Conservation (phyloP, 2,888 invertebrate genomes). For the Baccha elongata region DNA sequence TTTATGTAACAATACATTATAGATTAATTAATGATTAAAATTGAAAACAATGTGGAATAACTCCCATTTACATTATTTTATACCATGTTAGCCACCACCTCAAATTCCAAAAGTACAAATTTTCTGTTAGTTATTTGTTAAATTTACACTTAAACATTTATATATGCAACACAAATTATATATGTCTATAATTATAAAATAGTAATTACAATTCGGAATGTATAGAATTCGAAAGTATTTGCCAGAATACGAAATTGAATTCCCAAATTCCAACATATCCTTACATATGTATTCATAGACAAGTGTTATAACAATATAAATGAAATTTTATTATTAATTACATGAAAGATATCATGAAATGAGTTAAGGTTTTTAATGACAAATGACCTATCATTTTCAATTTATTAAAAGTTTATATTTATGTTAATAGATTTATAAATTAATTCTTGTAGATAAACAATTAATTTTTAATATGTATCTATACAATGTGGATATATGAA, state of each 20-base stretch:
- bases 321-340: constrained; percentile 46
- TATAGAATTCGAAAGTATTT: background rate
- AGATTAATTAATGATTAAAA: no score
- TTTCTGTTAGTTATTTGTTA: background rate
- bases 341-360: constrained; percentile 20
- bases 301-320: constrained; percentile 4
- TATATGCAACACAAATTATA: no score
- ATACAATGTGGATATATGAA: background rate
- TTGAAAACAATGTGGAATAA: no score
- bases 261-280: background rate
- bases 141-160: no score
- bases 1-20: no score
- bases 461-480: background rate
- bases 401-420: constrained; percentile 51
- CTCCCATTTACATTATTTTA: background rate
- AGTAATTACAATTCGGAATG: background rate
- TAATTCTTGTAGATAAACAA: constrained; percentile 7
- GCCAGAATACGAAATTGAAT: constrained; percentile 38
- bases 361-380: constrained; percentile 56
- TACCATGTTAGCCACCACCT: background rate
- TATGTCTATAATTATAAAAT: background rate
- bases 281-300: no score
- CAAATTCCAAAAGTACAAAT: background rate
- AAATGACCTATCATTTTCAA: constrained; percentile 55
- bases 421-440: constrained; percentile 43